A percentile compares a stretch with the other conserved stretches of the same genome.
Conservation (phyloP, 2,888 invertebrate genomes). For the Mimas tiliae region DNA sequence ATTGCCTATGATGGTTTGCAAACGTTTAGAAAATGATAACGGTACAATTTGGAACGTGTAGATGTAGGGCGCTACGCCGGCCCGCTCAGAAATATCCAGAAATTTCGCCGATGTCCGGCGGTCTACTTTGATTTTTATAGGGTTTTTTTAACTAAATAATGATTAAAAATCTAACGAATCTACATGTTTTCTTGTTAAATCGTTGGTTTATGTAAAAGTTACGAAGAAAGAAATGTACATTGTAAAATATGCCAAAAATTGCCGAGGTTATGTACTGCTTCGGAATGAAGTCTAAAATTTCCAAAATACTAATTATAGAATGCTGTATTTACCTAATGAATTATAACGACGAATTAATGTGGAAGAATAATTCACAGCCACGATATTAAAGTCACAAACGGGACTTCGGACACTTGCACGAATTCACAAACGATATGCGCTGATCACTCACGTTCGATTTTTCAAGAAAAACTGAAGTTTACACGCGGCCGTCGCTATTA, state of each 20-base stretch:
- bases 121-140: neutral
- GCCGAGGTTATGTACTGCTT: slow-evolving; percentile 18
- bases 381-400: slow-evolving; percentile 60
- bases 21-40: slow-evolving; percentile 53
- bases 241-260: slow-evolving; percentile 20
- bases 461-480: slow-evolving; percentile 76
- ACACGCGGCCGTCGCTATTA: slow-evolving; percentile 76
- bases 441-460: slow-evolving; percentile 66
- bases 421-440: slow-evolving; percentile 51
- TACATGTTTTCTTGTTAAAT: neutral
- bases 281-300: slow-evolving; percentile 17
- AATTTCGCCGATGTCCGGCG: slow-evolving; percentile 56
- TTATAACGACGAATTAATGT: slow-evolving; percentile 44
- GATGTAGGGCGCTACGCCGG: slow-evolving; percentile 66
- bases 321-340: slow-evolving; percentile 55
- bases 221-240: neutral
- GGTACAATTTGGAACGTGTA: slow-evolving; percentile 32
- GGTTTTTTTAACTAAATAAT: neutral
- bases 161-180: neutral
- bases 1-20: slow-evolving; percentile 30
- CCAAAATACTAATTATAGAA: slow-evolving; percentile 28
- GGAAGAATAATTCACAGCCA: slow-evolving; percentile 59
- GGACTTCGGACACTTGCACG: slow-evolving; percentile 50
- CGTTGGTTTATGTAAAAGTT: neutral
- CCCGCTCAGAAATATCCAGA: slow-evolving; percentile 60